Percentiles rank a stretch among this genome's conserved stretches.
phyloP scores from a whole-genome alignment of 1,140 invertebrate genomes.

The Microplitis mediator region DNA sequence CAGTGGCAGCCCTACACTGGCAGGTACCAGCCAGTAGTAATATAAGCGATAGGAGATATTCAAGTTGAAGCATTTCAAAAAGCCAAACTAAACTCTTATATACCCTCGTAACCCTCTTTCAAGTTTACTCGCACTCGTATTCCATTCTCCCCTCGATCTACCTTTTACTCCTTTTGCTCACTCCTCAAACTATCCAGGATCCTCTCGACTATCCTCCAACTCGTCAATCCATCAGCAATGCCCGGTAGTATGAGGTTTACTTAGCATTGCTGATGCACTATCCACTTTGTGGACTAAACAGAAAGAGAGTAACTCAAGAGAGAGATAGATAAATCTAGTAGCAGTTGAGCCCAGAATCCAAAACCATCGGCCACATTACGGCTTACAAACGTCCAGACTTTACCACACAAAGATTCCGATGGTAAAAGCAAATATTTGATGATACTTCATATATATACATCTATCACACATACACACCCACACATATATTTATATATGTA shows the following conservation, averaged over 20 bases:
- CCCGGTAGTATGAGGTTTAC: conserved; percentile 45
- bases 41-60: neutral
- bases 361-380: neutral
- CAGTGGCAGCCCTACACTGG: neutral
- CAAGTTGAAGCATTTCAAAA: neutral
- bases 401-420: conserved; percentile 26
- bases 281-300: conserved; percentile 35
- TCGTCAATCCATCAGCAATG: conserved; percentile 25
- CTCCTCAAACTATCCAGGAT: neutral
- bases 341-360: neutral
- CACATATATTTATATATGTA: conserved; percentile 39
- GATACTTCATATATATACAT: conserved; percentile 2
- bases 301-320: neutral
- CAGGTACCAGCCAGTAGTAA: neutral
- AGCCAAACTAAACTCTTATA: neutral
- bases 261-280: conserved; percentile 60
- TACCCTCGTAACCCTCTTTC: neutral
- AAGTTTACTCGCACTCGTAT: neutral
- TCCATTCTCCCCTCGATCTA: neutral
- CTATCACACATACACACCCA: neutral
- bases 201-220: neutral
- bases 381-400: conserved; percentile 20
- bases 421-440: conserved; percentile 34
- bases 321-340: neutral
- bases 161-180: neutral